Base-by-base conservation (phyloP, 2,797 vertebrate genomes). In the Poecilia gillii region DNA sequence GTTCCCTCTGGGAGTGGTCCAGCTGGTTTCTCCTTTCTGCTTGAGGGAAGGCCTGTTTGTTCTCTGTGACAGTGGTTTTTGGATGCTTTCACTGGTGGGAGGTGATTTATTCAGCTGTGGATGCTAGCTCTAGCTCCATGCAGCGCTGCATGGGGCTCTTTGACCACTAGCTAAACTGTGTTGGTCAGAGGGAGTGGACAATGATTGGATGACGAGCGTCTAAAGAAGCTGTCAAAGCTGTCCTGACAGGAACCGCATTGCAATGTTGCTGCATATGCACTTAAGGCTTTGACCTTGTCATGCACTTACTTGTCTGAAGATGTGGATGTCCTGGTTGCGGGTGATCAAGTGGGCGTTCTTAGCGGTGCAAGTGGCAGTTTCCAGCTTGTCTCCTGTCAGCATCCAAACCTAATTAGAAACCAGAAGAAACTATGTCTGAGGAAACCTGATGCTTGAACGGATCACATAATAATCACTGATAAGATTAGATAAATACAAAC, bases 291-390 rank as follows among this genome's bases (percentile, higher is more conserved):
- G 25, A 51, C 74, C 25, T 20, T 2, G 41, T 82, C 62, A 43
- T 25, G 71, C 20, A 93, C 97, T 96, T 93, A 99, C 98, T 71
- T 97, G 90, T 92, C 98, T 96, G 89, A 99, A 99, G 79, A 97
- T 92, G n/a, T 99, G 98, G 92, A 99, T 97, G 93, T 99, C 98
- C 81, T 99, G 98, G 84, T 95, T 99, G 76, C 98, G 97, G 84
- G 98, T 99, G 89, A 99, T 98, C 93, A 99, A 94, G 90, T 99
- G 98, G 2, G 98, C 98, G 0, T 99, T 99, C 94, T 99, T 99
- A 11, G 98, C 98, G 0, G 98, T 99, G 93, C 98, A 99, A 0
- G 98, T 99, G 77, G 98, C 98, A 0, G 98, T 99, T 94, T 99
- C 98, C 68, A 99, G 94, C 91, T 99, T 99, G 94, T 99, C 98